Evolutionary conservation across 1,140 invertebrate genomes (phyloP).

Genomic region (Drosophila orosa): DNA sequence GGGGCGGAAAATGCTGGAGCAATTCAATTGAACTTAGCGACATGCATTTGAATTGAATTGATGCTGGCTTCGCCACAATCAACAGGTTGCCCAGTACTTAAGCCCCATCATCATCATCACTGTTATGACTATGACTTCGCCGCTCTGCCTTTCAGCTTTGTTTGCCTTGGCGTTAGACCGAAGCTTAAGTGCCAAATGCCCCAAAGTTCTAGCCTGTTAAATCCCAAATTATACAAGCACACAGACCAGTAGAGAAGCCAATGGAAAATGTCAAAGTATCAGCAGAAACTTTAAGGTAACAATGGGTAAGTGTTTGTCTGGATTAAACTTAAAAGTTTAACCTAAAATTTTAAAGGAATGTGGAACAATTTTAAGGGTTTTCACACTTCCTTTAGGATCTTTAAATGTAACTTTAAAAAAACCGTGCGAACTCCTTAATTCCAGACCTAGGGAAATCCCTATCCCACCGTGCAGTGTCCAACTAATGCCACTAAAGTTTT

Average conservation of each 20-base stretch:
- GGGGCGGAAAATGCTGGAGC: slow-evolving; percentile 20
- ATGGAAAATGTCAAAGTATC: slow-evolving; percentile 57
- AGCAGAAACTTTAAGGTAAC: slow-evolving; percentile 7
- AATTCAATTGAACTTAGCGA: slow-evolving; percentile 72
- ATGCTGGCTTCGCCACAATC: slow-evolving; percentile 60
- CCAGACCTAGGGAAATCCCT: no score
- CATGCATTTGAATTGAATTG: slow-evolving; percentile 74
- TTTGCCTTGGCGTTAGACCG: slow-evolving; percentile 26
- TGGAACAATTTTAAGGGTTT: background rate
- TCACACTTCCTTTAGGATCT: background rate
- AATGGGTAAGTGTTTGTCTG: background rate
- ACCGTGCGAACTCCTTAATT: background rate
- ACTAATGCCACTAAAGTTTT: slow-evolving; percentile 48
- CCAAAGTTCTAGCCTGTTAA: slow-evolving; percentile 23
- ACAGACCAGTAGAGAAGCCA: background rate
- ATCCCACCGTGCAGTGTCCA: slow-evolving; percentile 23
- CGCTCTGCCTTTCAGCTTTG: background rate
- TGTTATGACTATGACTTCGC: slow-evolving; percentile 9
- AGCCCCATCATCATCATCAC: slow-evolving; percentile 33
- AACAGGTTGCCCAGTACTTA: slow-evolving; percentile 65
- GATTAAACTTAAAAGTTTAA: background rate
- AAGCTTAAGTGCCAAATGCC: slow-evolving; percentile 43
- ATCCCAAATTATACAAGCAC: slow-evolving; percentile 19
- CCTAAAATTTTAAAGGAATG: no score
- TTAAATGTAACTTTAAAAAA: background rate